Evolutionary conservation across 2,797 vertebrate genomes (phyloP).

Genomic region (Falco rusticolus): DNA sequence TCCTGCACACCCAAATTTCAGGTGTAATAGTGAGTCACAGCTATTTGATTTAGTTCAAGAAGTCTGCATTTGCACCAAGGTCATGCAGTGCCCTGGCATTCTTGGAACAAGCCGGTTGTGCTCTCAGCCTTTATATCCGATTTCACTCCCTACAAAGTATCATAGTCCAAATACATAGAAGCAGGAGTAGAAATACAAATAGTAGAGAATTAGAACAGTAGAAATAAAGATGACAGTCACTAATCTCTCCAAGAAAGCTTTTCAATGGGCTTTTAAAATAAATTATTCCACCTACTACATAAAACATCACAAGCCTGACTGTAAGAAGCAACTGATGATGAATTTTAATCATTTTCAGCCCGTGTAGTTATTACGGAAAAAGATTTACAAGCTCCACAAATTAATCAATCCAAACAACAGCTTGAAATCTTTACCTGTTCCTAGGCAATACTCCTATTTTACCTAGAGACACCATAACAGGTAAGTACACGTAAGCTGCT

Average conservation of each 20-base stretch:
- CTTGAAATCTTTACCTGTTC: not conserved
- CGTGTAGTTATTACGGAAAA: conserved; percentile 13
- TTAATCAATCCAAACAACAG: not conserved
- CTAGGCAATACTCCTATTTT: not conserved
- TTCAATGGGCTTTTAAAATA: not conserved
- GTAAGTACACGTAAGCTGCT: too few species aligned
- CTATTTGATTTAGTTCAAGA: not conserved
- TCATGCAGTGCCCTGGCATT: not conserved
- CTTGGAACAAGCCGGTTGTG: not conserved
- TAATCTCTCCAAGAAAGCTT: not conserved
- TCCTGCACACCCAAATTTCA: not conserved
- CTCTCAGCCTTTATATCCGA: not conserved
- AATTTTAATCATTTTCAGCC: conserved; percentile 33
- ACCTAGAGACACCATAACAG: too few species aligned
- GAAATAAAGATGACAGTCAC: not conserved
- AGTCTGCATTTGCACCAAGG: not conserved
- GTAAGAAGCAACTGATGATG: not conserved
- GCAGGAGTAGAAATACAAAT: conserved; percentile 2
- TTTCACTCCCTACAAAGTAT: not conserved
- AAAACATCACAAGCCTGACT: not conserved
- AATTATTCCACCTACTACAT: conserved; percentile 45
- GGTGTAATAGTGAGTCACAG: not conserved
- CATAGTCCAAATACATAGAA: not conserved
- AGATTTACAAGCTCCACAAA: not conserved
- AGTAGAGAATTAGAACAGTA: not conserved